A percentile compares a stretch with the other conserved stretches of the same genome.
Conservation (phyloP, 2,888 invertebrate species). For the Ischnura elegans region DNA sequence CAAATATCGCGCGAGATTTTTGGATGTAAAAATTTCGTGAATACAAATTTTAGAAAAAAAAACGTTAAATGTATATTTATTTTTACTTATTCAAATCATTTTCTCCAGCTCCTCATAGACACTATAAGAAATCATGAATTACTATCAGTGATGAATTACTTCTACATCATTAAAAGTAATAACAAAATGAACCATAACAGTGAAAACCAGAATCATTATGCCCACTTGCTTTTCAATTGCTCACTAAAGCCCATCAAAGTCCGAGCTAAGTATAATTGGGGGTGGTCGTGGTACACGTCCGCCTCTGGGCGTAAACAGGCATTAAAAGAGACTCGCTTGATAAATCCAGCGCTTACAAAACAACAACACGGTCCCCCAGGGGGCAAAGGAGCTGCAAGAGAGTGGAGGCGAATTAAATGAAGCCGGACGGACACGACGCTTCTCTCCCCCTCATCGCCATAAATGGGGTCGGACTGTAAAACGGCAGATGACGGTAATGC, state of each 20-base stretch:
- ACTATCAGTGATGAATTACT: too few relatives aligned
- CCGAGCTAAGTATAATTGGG: neutral
- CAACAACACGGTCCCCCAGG: neutral
- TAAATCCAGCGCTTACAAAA: neutral
- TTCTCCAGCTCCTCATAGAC: too few relatives aligned
- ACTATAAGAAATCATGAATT: too few relatives aligned
- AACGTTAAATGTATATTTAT: too few relatives aligned
- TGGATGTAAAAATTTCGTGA: too few relatives aligned
- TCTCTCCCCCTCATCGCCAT: neutral
- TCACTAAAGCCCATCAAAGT: neutral
- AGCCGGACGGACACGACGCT: neutral
- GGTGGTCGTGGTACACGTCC: neutral
- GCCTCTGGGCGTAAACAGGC: slow-evolving; percentile 18
- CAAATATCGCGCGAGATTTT: too few relatives aligned
- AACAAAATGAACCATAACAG: too few relatives aligned
- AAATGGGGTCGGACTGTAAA: neutral
- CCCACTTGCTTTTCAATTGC: slow-evolving; percentile 1
- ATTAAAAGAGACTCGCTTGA: neutral
- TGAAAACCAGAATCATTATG: neutral
- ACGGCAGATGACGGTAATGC: slow-evolving; percentile 27
- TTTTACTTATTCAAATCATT: too few relatives aligned
- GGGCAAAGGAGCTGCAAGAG: neutral
- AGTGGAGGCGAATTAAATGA: neutral
- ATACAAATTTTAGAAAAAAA: too few relatives aligned
- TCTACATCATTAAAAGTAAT: too few relatives aligned